Evolutionary conservation across 2,888 invertebrate genomes (phyloP), one percentile per base, ranked within the genome.

Genomic region (Argyresthia goedartella): DNA sequence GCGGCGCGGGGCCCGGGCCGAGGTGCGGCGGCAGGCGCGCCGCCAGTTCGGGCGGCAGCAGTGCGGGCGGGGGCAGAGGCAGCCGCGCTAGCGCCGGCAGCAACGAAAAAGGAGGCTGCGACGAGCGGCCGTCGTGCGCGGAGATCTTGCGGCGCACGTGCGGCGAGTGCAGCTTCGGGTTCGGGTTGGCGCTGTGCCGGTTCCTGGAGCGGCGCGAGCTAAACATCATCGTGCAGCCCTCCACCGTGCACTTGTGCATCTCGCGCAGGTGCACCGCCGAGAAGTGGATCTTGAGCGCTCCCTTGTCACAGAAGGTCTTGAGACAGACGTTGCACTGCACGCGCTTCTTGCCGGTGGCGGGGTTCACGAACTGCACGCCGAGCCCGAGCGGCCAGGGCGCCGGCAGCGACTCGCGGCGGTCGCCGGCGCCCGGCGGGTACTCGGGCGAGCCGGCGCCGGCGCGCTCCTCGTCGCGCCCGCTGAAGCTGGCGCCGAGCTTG

Each of bases 291-390:
- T 99, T 99, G 52, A 99, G 88, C 45, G 99, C 98, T 58, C 98
- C 98, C 85, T 99, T 99, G 86, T 99, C 99, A 90, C 99, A 99
- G 85, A 99, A 99, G 54, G 98, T 98, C 81, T 99, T 99, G 59
- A 97, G 89, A 80, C 99, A 99, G 56, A 97, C 96, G 73, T 96
- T 96, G 86, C 99, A 99, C 87, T 97, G 95, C 56, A 98, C 98
- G 64, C 98, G 90, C 73, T 97, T 97, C 88, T 98, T 98, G 45
- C 96, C 96, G 39, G 96, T 95, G 9, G 94, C 92, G 33, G 96
- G 95, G 78, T 95, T 95, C 65, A 95, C 94, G 71, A 95, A 94
- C 70, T 95, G 93, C 39, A 94, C 93, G 15, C 95, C 95, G 61
- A 95, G 88, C 60, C 94, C 94, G 55, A 93, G 89, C 34, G 94